Evolutionary conservation across 2,888 invertebrate genomes (phyloP), one percentile per base, ranked within the genome.

Genomic region (Leptopterna dolabrata): DNA sequence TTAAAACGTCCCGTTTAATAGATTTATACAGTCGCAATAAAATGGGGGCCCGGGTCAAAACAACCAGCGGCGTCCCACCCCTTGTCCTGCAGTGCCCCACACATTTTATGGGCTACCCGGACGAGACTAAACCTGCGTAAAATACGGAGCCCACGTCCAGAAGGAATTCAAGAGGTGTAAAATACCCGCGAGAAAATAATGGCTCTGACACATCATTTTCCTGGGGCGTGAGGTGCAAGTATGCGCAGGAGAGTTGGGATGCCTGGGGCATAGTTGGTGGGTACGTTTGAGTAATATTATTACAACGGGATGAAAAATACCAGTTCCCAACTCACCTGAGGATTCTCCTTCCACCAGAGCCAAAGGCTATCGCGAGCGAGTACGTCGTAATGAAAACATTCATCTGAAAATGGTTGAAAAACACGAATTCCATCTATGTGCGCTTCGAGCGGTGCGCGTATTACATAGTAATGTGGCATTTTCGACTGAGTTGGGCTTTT

Each of bases 11-110:
- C 24, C 63, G 63, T 24, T 63, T 24, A 63, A 63, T 63, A 63
- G 63, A 63, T 63, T 63, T 63, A 63, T 63, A 63, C 24, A 63
- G 63, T 63, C 63, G 63, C 63, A 63, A 63, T 63, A 63, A 63
- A 63, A 63, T 63, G n/a, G 19, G 63, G 9, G 63, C 19, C 63
- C 24, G 63, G n/a, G 19, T 63, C 24, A 24, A 63, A 63, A 63
- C 63, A 63, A 63, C 63, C 63, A 24, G 63, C 47, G 24, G 4
- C 36, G 36, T 36, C 7, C 19, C 55, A 51, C 16, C 16, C 51
- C 3, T 9, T 9, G 16, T 6, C 55, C 19, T 24, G 6, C 51
- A 14, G 51, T 24, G 63, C 24, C 27, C 2, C 63, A 63, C 63
- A 63, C 63, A 63, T 63, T 63, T 63, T 63, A 63, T 24, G 19